phyloP scores from a whole-genome alignment of 2,113 vertebrate genomes.

The Coracopsis vasa region DNA sequence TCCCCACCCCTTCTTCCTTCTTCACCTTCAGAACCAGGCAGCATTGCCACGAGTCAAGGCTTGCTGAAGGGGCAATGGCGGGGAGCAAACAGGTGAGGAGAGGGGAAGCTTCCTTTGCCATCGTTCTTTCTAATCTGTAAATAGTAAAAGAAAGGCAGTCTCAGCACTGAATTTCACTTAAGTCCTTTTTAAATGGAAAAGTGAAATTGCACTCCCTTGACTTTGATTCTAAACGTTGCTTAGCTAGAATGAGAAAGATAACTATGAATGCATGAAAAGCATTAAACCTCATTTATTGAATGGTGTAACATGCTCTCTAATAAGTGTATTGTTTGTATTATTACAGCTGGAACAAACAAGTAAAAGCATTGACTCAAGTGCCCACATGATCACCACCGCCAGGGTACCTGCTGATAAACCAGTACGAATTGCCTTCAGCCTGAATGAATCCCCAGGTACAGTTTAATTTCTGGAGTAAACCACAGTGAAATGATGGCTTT shows the following conservation, averaged over 20 bases:
- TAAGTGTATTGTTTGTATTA: conserved; percentile 51
- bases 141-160: neutral
- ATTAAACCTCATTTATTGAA: neutral
- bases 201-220: neutral
- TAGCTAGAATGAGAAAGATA: conserved; percentile 3
- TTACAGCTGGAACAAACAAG: conserved; percentile 78
- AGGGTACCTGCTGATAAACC: conserved; percentile 94
- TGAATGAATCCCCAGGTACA: conserved; percentile 87
- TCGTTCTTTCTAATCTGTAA: neutral
- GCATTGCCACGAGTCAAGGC: conserved; percentile 66
- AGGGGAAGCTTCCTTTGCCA: conserved; percentile 43
- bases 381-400: conserved; percentile 98
- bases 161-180: conserved; percentile 2
- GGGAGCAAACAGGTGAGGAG: conserved; percentile 67
- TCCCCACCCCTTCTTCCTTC: conserved; percentile 67
- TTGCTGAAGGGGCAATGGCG: conserved; percentile 58
- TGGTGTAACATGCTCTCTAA: conserved; percentile 27
- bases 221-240: conserved; percentile 9
- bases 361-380: conserved; percentile 77
- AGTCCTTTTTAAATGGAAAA: neutral
- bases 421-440: conserved; percentile 95
- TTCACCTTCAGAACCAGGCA: conserved; percentile 56
- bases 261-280: conserved; percentile 26
- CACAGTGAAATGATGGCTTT: neutral
- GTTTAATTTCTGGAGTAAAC: neutral